A percentile compares a stretch with the other conserved stretches of the same genome.
Evolutionary conservation across 2,888 invertebrate genomes (phyloP).

Genomic region (Hypomecis punctinalis): DNA sequence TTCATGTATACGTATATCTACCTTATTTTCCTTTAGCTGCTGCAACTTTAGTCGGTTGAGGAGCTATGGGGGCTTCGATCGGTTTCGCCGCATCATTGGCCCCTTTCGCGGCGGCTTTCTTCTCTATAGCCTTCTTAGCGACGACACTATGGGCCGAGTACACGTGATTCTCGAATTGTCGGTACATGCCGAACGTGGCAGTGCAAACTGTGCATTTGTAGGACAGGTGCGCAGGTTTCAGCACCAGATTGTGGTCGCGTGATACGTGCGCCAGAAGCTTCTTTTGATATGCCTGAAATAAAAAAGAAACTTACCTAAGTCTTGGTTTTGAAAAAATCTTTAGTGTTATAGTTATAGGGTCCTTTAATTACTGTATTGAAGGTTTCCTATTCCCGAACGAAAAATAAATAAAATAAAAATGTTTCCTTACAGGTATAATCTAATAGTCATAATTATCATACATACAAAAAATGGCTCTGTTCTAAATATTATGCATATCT

Average conservation of each 20-base stretch:
- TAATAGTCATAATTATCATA: too few relatives aligned
- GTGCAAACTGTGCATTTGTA: conserved; percentile 98
- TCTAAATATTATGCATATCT: too few relatives aligned
- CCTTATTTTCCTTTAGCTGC: conserved; percentile 65
- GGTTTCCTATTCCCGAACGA: too few relatives aligned
- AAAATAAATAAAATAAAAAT: too few relatives aligned
- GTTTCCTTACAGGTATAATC: too few relatives aligned
- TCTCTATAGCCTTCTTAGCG: conserved; percentile 88
- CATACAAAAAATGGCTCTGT: too few relatives aligned
- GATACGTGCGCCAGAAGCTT: conserved; percentile 96
- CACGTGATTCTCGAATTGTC: conserved; percentile 97
- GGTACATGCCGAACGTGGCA: conserved; percentile 97
- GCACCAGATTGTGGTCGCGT: conserved; percentile 94
- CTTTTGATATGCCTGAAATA: conserved; percentile 94
- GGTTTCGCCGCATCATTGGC: conserved; percentile 78
- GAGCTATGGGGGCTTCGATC: conserved; percentile 93
- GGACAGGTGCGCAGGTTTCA: conserved; percentile 96
- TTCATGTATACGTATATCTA: too few relatives aligned
- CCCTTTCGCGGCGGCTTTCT: conserved; percentile 58
- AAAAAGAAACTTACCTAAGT: background rate
- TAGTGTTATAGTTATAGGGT: too few relatives aligned
- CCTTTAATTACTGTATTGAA: too few relatives aligned
- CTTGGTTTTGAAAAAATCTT: too few relatives aligned
- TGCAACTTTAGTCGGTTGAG: conserved; percentile 87
- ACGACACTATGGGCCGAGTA: conserved; percentile 97